A percentile compares a stretch with the other conserved stretches of the same genome.
Evolutionary conservation across 2,113 vertebrate genomes (phyloP).

Genomic region (Polypterus bichir): DNA sequence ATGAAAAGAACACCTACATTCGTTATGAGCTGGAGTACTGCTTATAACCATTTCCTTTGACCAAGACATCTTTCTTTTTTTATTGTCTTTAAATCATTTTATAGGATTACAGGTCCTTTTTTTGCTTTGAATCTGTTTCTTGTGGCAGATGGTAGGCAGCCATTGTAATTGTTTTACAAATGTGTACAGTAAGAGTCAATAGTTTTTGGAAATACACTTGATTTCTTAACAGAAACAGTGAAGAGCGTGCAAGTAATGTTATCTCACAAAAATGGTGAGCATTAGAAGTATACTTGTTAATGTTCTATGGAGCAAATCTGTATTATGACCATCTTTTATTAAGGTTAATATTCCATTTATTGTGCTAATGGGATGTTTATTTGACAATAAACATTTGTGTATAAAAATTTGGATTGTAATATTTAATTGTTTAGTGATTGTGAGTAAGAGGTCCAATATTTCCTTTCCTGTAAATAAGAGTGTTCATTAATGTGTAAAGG

Average conservation of each 20-base stretch:
- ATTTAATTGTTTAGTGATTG: no score
- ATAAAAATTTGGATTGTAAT: conserved; percentile 52
- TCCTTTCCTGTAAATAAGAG: no score
- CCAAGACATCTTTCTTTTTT: no score
- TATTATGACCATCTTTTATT: conserved; percentile 54
- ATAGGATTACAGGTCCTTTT: neutral
- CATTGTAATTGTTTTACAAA: neutral
- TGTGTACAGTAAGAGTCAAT: no score
- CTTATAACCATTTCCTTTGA: conserved; percentile 52
- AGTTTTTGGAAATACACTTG: no score
- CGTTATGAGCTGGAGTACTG: conserved; percentile 95
- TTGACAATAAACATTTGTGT: conserved; percentile 98
- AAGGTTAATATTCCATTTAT: conserved; percentile 65
- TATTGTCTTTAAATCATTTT: no score
- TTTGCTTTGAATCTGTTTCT: neutral
- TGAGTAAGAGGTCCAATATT: no score
- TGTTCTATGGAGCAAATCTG: conserved; percentile 48
- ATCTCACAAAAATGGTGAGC: conserved; percentile 3
- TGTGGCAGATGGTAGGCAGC: neutral
- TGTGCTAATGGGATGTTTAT: conserved; percentile 80
- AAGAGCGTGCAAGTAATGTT: neutral
- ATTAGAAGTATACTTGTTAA: conserved; percentile 29
- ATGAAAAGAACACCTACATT: conserved; percentile 93
- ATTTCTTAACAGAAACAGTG: neutral
- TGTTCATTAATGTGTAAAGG: no score